A percentile compares a stretch with the other conserved stretches of the same genome.
These are phyloP conservation scores for Chrysoperla carnea DNA, from an alignment of 1,140 invertebrate genomes.

Conservation along the genomic window DNA sequence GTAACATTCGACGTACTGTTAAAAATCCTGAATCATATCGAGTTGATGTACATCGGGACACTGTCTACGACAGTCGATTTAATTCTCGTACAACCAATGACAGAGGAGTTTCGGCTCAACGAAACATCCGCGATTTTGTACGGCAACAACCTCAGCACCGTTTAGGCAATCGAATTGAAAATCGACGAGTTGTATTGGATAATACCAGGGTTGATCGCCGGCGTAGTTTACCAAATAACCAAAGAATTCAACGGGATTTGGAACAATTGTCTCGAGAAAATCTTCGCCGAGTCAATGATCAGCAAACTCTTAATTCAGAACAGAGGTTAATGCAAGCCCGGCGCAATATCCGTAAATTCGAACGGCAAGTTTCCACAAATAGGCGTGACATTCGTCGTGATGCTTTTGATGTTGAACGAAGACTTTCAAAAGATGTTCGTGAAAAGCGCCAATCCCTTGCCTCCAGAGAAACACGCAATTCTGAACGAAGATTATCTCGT, in stretches of 20 bases:
- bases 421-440: neutral
- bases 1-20: neutral
- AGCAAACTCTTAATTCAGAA: neutral
- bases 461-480: neutral
- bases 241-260: too few relatives aligned
- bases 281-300: neutral
- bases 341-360: neutral
- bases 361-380: neutral
- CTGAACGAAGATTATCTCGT: neutral
- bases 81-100: neutral
- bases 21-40: neutral
- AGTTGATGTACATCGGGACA: neutral
- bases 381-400: neutral
- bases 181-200: neutral
- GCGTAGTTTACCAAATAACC: too few relatives aligned
- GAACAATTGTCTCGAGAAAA: neutral
- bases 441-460: neutral
- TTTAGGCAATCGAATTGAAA: neutral
- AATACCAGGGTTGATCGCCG: too few relatives aligned
- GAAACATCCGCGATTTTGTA: neutral
- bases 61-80: neutral
- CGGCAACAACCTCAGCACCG: neutral
- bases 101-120: neutral
- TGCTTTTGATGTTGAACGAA: neutral
- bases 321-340: neutral